Conservation (phyloP, 2,113 vertebrate species). For the Paramormyrops kingsleyae region DNA sequence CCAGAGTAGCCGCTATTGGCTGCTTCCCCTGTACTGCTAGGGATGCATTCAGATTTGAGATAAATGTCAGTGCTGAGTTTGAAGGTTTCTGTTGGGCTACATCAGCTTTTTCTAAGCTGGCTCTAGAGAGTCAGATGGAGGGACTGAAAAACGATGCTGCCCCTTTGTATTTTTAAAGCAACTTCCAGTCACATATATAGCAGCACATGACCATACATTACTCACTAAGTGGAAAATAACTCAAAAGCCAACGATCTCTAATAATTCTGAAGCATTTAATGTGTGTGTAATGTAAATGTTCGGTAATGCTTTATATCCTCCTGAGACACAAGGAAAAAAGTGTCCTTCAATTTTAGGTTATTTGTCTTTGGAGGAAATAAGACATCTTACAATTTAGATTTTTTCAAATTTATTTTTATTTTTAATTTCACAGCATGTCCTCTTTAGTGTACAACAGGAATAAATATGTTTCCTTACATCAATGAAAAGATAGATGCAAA, state of each 20-base stretch:
- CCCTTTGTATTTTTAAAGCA: neutral
- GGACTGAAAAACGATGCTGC: too few relatives aligned
- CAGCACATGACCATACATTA: neutral
- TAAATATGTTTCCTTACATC: too few relatives aligned
- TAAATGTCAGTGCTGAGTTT: constrained; percentile 4
- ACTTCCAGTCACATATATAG: neutral
- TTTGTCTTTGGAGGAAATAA: too few relatives aligned
- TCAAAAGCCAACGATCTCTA: neutral
- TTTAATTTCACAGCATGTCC: too few relatives aligned
- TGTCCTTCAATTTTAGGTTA: too few relatives aligned
- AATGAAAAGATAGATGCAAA: too few relatives aligned
- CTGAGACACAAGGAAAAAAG: too few relatives aligned
- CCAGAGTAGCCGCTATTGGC: neutral
- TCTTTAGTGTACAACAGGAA: too few relatives aligned
- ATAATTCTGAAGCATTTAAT: neutral
- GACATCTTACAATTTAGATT: too few relatives aligned
- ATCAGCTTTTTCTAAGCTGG: neutral
- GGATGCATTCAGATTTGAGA: neutral
- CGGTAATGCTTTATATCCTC: too few relatives aligned
- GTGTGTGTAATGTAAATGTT: neutral
- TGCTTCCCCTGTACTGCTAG: neutral
- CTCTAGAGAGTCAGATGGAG: neutral
- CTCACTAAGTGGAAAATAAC: neutral
- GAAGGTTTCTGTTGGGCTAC: neutral
- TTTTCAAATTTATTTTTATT: too few relatives aligned